Evolutionary conservation across 2,797 vertebrate species (phyloP).

Genomic region (Sebastes elongatus): DNA sequence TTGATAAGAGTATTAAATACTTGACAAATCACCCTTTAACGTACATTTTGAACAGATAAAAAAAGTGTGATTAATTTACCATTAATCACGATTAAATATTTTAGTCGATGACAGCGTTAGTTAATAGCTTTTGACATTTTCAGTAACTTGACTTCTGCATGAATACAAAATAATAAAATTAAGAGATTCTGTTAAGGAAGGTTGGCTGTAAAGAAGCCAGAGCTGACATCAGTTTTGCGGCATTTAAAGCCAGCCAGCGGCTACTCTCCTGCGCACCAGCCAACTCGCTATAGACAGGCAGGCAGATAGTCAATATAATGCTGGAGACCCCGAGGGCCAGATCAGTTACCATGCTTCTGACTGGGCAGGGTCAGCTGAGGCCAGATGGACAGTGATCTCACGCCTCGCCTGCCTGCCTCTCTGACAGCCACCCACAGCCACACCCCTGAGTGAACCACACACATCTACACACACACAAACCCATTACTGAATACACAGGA

Average conservation of each 20-base stretch:
- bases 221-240: slow-evolving; percentile 7
- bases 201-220: background rate
- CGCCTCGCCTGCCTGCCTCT: slow-evolving; percentile 2
- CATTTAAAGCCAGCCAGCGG: background rate
- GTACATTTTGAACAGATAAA: too few relatives aligned
- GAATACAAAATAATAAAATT: background rate
- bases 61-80: too few relatives aligned
- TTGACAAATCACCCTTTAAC: too few relatives aligned
- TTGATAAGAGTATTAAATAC: too few relatives aligned
- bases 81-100: too few relatives aligned
- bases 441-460: slow-evolving; percentile 14
- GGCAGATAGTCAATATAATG: slow-evolving; percentile 56
- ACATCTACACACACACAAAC: background rate
- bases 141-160: background rate
- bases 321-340: slow-evolving; percentile 42
- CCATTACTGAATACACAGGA: background rate
- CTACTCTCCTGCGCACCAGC: slow-evolving; percentile 16
- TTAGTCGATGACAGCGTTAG: too few relatives aligned
- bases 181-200: background rate
- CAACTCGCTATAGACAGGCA: slow-evolving; percentile 15
- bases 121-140: background rate
- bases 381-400: slow-evolving; percentile 56
- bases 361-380: slow-evolving; percentile 45
- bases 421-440: slow-evolving; percentile 8
- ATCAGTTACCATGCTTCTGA: slow-evolving; percentile 60